Evolutionary conservation across 2,888 invertebrate genomes (phyloP).

Genomic region (Cheilosia vulpina): DNA sequence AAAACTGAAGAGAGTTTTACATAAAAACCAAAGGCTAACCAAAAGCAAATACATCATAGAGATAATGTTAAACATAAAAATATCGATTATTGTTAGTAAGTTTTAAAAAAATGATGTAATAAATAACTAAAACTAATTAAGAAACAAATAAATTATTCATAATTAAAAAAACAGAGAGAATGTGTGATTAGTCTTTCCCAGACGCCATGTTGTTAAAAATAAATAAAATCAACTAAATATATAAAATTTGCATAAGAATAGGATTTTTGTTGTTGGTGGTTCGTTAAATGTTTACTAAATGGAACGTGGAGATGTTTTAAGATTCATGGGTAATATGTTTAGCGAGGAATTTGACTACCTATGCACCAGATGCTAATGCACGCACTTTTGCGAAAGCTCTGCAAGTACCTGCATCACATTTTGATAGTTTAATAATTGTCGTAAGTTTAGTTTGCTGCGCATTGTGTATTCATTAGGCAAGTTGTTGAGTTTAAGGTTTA

Average conservation of each 20-base stretch:
- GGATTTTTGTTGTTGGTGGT: constrained; percentile 66
- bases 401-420: neutral
- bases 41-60: constrained; percentile 46
- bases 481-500: too few relatives aligned
- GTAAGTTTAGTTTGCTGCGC: too few relatives aligned
- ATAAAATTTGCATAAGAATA: constrained; percentile 70
- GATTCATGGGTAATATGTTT: constrained; percentile 36
- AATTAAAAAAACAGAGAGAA: constrained; percentile 69
- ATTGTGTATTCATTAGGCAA: too few relatives aligned
- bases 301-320: constrained; percentile 45
- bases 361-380: neutral
- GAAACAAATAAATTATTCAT: constrained; percentile 49
- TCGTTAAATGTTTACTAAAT: constrained; percentile 28
- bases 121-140: constrained; percentile 60
- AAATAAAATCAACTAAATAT: constrained; percentile 76
- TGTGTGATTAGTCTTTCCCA: constrained; percentile 84
- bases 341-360: neutral
- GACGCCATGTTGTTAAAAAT: constrained; percentile 81
- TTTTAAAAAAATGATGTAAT: constrained; percentile 43
- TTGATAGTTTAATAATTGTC: too few relatives aligned
- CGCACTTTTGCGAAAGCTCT: neutral
- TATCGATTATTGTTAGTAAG: constrained; percentile 53
- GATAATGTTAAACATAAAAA: constrained; percentile 42
- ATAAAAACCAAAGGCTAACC: constrained; percentile 56
- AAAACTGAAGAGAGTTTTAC: constrained; percentile 8